Percentiles rank a stretch among this genome's conserved stretches.
These are phyloP conservation scores for Chrysochloris asiatica DNA, from an alignment of 2,113 vertebrate species.

Conservation along the genomic window DNA sequence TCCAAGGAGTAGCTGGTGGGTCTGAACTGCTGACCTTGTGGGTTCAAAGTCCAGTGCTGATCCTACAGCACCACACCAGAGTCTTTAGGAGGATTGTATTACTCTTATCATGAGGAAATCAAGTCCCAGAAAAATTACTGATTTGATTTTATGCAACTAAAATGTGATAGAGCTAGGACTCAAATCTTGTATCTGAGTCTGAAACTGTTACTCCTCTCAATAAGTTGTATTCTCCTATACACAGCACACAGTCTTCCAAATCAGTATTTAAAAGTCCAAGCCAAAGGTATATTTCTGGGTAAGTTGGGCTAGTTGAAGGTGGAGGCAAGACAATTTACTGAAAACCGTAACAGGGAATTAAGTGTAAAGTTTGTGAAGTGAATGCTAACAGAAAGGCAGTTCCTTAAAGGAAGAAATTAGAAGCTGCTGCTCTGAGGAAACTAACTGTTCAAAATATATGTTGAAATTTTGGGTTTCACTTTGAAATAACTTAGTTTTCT, in stretches of 20 bases:
- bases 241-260: background rate
- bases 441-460: background rate
- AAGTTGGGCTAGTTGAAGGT: background rate
- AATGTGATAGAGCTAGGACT: background rate
- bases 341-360: background rate
- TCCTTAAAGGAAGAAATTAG: background rate
- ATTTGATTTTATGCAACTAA: background rate
- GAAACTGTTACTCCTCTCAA: background rate
- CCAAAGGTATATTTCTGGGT: background rate
- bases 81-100: background rate
- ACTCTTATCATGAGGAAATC: background rate
- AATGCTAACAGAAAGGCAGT: background rate
- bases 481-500: background rate
- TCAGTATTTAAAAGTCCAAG: background rate
- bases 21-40: no score
- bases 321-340: background rate
- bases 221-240: background rate
- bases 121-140: background rate
- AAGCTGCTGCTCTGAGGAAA: background rate
- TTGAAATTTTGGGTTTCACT: background rate
- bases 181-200: background rate
- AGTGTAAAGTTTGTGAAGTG: slow-evolving; percentile 35
- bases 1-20: no score
- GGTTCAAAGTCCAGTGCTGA: no score
- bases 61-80: no score